A percentile compares a stretch with the other conserved stretches of the same genome.
Evolutionary conservation across 2,888 invertebrate genomes (phyloP).

Genomic region (Perithous albicinctus): DNA sequence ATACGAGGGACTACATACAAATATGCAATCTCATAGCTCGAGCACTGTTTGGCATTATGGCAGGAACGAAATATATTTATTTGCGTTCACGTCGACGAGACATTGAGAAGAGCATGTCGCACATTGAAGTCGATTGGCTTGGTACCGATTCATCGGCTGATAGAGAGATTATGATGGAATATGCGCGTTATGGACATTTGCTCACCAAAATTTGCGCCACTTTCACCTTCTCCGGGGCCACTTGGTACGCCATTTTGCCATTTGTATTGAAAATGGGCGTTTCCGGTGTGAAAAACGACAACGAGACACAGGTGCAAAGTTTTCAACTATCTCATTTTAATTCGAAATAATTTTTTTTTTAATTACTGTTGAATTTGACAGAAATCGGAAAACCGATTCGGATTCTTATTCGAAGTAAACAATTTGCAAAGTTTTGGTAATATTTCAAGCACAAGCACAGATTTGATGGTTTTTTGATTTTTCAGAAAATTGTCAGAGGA

Average conservation of each 20-base stretch:
- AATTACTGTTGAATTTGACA: too few species aligned
- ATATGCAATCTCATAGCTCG: slow-evolving; percentile 72
- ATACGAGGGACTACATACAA: neutral
- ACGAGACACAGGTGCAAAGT: slow-evolving; percentile 43
- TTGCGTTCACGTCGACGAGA: slow-evolving; percentile 17
- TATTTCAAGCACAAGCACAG: too few species aligned
- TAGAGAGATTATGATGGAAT: slow-evolving; percentile 69
- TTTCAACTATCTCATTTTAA: too few species aligned
- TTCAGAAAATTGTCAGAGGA: too few species aligned
- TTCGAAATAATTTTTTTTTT: too few species aligned
- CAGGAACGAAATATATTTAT: slow-evolving; percentile 67
- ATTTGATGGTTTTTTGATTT: too few species aligned
- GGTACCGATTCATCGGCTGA: slow-evolving; percentile 16
- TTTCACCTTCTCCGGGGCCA: slow-evolving; percentile 69
- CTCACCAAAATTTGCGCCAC: slow-evolving; percentile 64
- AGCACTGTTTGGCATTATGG: slow-evolving; percentile 71
- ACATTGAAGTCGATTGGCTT: slow-evolving; percentile 73
- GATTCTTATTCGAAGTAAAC: too few species aligned
- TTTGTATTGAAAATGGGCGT: slow-evolving; percentile 38
- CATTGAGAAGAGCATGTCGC: slow-evolving; percentile 69
- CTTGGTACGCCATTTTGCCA: slow-evolving; percentile 57
- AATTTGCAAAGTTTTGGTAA: too few species aligned
- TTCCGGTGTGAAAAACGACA: slow-evolving; percentile 12
- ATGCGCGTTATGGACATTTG: slow-evolving; percentile 70
- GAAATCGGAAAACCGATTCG: too few species aligned